These are phyloP conservation scores for Rhinolophus ferrumequinum DNA, from an alignment of 2,113 vertebrate species.

Conservation along the genomic window DNA sequence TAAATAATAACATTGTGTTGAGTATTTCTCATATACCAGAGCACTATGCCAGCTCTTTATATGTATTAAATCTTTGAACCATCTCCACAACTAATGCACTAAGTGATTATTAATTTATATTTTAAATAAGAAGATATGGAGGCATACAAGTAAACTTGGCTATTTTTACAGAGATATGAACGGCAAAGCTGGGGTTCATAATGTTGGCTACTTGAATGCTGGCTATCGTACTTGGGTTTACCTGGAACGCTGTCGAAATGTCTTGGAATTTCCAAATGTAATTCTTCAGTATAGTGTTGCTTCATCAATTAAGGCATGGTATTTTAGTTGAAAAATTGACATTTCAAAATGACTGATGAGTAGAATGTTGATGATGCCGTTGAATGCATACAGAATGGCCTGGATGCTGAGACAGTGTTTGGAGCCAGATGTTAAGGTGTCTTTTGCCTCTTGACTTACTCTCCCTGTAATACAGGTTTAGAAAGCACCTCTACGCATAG, in stretches of 20 bases:
- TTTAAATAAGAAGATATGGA: background rate
- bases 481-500: background rate
- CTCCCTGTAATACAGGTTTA: background rate
- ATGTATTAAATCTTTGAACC: background rate
- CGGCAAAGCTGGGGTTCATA: background rate
- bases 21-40: background rate
- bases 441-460: background rate
- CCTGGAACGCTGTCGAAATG: background rate
- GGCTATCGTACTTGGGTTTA: background rate
- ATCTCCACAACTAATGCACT: background rate
- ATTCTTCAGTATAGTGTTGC: background rate
- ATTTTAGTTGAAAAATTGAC: conserved; percentile 52
- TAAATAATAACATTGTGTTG: background rate
- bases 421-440: background rate
- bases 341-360: conserved; percentile 51
- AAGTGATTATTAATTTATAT: background rate
- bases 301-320: conserved; percentile 43
- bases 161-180: background rate
- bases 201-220: background rate
- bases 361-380: background rate
- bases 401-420: background rate
- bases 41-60: background rate
- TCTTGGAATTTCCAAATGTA: background rate
- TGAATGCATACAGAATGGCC: background rate
- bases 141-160: background rate